Base-by-base conservation (phyloP, 2,113 vertebrate genomes). In the Pampusana beccarii region DNA sequence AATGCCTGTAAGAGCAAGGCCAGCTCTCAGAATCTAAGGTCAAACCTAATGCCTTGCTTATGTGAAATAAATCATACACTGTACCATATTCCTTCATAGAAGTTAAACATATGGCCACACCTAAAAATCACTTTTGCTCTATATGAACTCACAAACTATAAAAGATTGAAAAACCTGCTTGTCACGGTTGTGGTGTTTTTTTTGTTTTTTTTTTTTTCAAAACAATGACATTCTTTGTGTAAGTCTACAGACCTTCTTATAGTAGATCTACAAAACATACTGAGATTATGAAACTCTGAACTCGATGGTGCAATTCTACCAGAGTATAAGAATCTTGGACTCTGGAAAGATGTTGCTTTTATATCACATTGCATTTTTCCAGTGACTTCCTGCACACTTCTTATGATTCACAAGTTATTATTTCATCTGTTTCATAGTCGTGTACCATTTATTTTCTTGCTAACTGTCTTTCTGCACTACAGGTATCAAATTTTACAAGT, bases 181-280 rank as follows among this genome's bases (percentile, higher is more conserved):
- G 20, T 13, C 9, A 54, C 0, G 29, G 17, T 44, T 28, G 7
- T 1, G 5, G 38, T 40, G 9, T 46, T 46, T 3, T 34, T 50
- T 36, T 67, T 46, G 23, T 3, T 6, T 33, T 20, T 31, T 53
- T 51, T 48, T 58, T 42, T 25, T 13, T 0, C 9, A n/a, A 58
- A 84, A 26, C 11, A 31, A n/a, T 1, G 3, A 17, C 5, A 1
- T 29, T 53, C 11, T 70, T 58, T 7, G 5, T 42, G 13, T 56
- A 84, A 10, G 65, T 42, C 16, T 87, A 64, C 31, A 66, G 7
- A 24, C 29, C 69, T 72, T 36, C 75, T 67, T 36, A 58, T 34
- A 6, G 18, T 14, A 54, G 24, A 23, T 34, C 4, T n/a, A 58
- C 7, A 51, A 73, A 75, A 23, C 2, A 0, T 23, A 58, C 14